A percentile compares a stretch with the other conserved stretches of the same genome.
Conservation (phyloP, 2,888 invertebrate genomes). For the Tenthredo notha region DNA sequence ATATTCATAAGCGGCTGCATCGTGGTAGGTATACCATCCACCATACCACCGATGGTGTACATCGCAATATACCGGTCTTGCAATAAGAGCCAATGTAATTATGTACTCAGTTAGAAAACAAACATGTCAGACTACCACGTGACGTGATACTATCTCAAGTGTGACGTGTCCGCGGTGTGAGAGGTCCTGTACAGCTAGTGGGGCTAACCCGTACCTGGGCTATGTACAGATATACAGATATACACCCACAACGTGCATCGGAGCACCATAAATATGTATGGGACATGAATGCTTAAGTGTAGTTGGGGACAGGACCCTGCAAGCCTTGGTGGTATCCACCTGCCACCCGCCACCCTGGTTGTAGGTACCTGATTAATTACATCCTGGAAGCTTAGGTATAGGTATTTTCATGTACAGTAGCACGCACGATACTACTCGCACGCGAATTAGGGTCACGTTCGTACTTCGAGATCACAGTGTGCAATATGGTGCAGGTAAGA, state of each 20-base stretch:
- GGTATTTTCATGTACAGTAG: not conserved
- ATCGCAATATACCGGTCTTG: constrained; percentile 44
- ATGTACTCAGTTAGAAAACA: constrained; percentile 73
- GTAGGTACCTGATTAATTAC: constrained; percentile 49
- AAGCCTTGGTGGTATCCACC: constrained; percentile 45
- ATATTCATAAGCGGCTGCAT: constrained; percentile 41
- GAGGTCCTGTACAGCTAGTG: constrained; percentile 47
- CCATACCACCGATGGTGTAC: not conserved
- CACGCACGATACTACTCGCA: not conserved
- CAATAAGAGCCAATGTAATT: constrained; percentile 56
- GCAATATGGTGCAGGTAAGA: not conserved
- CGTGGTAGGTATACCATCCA: not conserved
- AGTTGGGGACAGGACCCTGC: constrained; percentile 43
- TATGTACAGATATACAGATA: constrained; percentile 7
- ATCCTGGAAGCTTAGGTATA: constrained; percentile 29
- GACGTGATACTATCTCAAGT: constrained; percentile 65
- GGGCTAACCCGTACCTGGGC: not conserved
- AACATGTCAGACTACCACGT: constrained; percentile 72
- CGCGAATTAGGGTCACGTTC: constrained; percentile 29
- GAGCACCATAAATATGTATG: constrained; percentile 72
- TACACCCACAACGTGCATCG: constrained; percentile 57
- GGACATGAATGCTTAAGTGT: constrained; percentile 75
- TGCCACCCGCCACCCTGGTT: constrained; percentile 41
- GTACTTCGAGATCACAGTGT: not conserved
- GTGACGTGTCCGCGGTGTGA: constrained; percentile 63